phyloP scores from a whole-genome alignment of 2,888 invertebrate species.

The Camptogramma bilineatum region DNA sequence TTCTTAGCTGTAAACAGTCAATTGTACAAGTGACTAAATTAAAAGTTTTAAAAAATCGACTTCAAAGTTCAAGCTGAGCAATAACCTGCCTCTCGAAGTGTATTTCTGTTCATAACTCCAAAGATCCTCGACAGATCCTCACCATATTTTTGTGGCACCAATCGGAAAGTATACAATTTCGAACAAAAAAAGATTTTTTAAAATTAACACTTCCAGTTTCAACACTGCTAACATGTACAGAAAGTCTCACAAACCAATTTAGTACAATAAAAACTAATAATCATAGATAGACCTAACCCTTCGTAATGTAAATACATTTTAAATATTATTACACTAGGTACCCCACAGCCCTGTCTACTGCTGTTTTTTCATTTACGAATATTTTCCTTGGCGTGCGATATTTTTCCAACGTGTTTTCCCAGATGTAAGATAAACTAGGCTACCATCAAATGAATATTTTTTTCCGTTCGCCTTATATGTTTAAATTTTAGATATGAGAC shows the following conservation, averaged over 20 bases:
- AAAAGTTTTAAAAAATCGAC: no score
- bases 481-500: slow-evolving; percentile 29
- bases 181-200: no score
- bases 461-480: slow-evolving; percentile 57
- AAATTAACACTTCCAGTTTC: no score
- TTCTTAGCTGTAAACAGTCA: no score
- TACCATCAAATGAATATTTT: slow-evolving; percentile 81
- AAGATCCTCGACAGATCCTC: no score
- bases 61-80: no score
- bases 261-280: not conserved
- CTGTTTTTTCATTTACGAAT: slow-evolving; percentile 85
- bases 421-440: slow-evolving; percentile 84
- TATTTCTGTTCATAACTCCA: no score
- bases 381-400: slow-evolving; percentile 83
- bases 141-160: no score
- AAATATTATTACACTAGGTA: slow-evolving; percentile 23
- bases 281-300: not conserved
- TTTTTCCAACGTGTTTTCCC: slow-evolving; percentile 83
- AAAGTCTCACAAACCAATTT: no score
- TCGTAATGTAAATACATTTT: slow-evolving; percentile 36
- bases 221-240: not conserved
- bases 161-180: no score
- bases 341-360: slow-evolving; percentile 71
- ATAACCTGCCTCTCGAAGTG: no score
- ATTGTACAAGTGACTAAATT: no score